phyloP scores from a whole-genome alignment of 53 echinoderm and acorn worm genomes.

The Astropecten irregularis region DNA sequence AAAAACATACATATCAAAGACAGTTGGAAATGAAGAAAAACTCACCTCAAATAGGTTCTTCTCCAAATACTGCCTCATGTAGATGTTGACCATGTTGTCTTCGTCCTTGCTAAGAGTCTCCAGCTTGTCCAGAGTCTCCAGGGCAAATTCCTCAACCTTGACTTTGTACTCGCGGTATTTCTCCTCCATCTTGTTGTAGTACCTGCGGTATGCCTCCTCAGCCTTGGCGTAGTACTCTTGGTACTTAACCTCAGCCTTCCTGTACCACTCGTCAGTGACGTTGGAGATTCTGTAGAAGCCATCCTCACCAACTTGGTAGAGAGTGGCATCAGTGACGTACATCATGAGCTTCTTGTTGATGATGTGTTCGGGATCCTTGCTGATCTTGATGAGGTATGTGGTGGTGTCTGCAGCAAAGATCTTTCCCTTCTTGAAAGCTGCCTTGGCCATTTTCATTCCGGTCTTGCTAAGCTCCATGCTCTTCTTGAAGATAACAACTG shows the following conservation, averaged over 20 bases:
- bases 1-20: no score
- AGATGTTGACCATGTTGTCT: conserved; percentile 71
- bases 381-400: neutral
- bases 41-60: conserved; percentile 82
- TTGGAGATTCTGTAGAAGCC: neutral
- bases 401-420: neutral
- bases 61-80: conserved; percentile 65
- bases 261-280: conserved; percentile 9
- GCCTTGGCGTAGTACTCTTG: conserved; percentile 3
- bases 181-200: conserved; percentile 18
- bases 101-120: conserved; percentile 36
- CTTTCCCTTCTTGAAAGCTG: neutral
- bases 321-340: neutral
- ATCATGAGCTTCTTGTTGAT: conserved; percentile 6
- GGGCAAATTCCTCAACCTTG: neutral
- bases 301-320: conserved; percentile 3
- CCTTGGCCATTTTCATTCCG: neutral
- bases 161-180: neutral
- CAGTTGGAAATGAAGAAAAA: no score
- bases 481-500: neutral
- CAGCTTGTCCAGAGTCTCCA: conserved; percentile 17
- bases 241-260: conserved; percentile 18
- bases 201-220: neutral
- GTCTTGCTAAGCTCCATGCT: neutral
- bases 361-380: conserved; percentile 45